Evolutionary conservation across 2,797 vertebrate genomes (phyloP), one percentile per base, ranked within the genome.

Genomic region (Sphenopsis melanotis): DNA sequence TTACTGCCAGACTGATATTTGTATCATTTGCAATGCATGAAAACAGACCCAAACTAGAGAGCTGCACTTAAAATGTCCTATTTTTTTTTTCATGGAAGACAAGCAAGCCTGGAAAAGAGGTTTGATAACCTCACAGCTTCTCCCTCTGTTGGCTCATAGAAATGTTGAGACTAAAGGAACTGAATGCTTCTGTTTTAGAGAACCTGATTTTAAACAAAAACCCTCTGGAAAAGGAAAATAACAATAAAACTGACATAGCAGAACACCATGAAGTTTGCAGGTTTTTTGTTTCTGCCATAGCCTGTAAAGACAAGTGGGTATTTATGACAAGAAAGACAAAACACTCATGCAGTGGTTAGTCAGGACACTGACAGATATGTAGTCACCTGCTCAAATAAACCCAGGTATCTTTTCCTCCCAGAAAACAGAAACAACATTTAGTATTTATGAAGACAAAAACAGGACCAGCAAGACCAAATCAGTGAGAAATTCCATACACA

Each of bases 311-410:
- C 57, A 90, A 93, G 44, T 47, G 36, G 66, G 29, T 53, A 93
- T 88, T 92, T 79, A 79, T 69, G 84, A 81, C 65, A 85, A 16
- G 14, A 76, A 87, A 89, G 66, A 69, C 72, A 94, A 81, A 86
- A 89, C 81, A 63, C 46, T 81, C 83, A 66, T 26, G 27, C 69
- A 81, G 11, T 16, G 74, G 72, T 94, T 91, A 91, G 69, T 90
- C 94, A 94, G 87, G 93, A 82, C 69, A 70, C 72, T 52, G 77
- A 76, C 95, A 93, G 76, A 71, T 66, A 83, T 50, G 81, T 37
- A 87, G 68, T 85, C 93, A 94, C 61, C 83, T 65, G 57, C 78
- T 93, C 57, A 77, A 71, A 77, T 34, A 93, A 83, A 34, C 59
- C 41, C 53, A 66, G 46, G 3, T 39, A 39, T 39, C 63, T 42